These are phyloP conservation scores for Syngnathus floridae DNA, from an alignment of 2,113 vertebrate species.

Conservation along the genomic window DNA sequence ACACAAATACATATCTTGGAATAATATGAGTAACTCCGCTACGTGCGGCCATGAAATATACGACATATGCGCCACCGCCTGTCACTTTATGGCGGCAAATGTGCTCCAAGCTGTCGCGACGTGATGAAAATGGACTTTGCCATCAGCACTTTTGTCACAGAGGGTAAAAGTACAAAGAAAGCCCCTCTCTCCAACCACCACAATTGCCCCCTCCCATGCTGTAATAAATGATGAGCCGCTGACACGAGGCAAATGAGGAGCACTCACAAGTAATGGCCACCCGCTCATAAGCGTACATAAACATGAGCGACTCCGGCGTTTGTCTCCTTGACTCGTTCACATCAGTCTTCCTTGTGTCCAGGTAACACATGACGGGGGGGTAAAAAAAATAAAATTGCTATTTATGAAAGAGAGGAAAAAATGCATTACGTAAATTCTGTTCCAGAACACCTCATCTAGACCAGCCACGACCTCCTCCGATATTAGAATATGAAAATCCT, in stretches of 20 bases:
- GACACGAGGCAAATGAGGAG: constrained; percentile 47
- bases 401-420: constrained; percentile 3
- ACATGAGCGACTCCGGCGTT: constrained; percentile 4
- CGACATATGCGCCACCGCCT: constrained; percentile 1
- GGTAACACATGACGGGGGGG: neutral
- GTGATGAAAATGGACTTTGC: constrained; percentile 45
- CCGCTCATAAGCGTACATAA: constrained; percentile 25
- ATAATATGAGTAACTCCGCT: neutral
- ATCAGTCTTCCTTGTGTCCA: neutral
- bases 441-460: constrained; percentile 17
- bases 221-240: constrained; percentile 51
- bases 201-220: constrained; percentile 9
- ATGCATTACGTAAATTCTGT: constrained; percentile 11
- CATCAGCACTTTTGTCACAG: constrained; percentile 56
- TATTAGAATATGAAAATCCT: constrained; percentile 43
- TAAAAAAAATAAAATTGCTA: constrained; percentile 11
- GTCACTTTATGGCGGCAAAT: constrained; percentile 36
- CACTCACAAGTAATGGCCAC: constrained; percentile 16
- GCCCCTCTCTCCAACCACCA: constrained; percentile 15
- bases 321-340: neutral
- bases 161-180: constrained; percentile 49
- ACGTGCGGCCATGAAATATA: neutral
- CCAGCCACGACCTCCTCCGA: constrained; percentile 26
- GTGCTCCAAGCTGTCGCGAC: constrained; percentile 32
- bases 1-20: neutral